Evolutionary conservation across 2,888 invertebrate genomes (phyloP), one percentile per base, ranked within the genome.

Genomic region (Zhengitettix transpicula): DNA sequence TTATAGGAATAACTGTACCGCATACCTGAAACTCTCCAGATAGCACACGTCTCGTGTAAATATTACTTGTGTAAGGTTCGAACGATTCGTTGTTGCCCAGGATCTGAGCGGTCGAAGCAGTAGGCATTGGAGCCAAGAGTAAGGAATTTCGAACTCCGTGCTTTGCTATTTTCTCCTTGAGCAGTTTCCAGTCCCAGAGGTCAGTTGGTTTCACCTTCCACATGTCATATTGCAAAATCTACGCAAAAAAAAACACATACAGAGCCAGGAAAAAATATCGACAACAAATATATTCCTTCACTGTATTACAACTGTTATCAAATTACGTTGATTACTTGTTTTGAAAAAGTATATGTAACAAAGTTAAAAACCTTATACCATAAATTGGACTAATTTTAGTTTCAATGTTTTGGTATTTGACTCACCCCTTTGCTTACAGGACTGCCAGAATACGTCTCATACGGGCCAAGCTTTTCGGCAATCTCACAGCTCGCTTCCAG

Each of bases 41-140:
- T 9, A 97, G 76, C 1, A 99, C 98, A 56, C 96, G 78, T 65
- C 98, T 78, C 17, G 89, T 86, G 73, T 98, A 99, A 67, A 99
- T 92, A 71, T 99, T 99, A 44, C 92, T 95, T 0, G 97, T 98
- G 73, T 97, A 99, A 0, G 99, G 93, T 74, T 99, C 99, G 69
- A 97, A 89, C 0, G 96, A 92, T 73, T 99, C 98, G 72, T 98
- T 99, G 71, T 99, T 99, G 16, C 99, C 99, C 54, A 99, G 81
- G 69, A 99, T 99, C 75, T 99, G 98, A 3, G 99, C 98, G 0
- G 98, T 99, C 1, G 97, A 96, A 10, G 98, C 97, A 9, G 98
- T 99, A 0, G 98, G 98, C 98, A 99, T 99, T 0, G 97, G 97
- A 0, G 98, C 97, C 64, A 98, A 67, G 17, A 99, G 76, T 41